phyloP scores from a whole-genome alignment of 2,113 vertebrate species.

The Catharus fuscescens region DNA sequence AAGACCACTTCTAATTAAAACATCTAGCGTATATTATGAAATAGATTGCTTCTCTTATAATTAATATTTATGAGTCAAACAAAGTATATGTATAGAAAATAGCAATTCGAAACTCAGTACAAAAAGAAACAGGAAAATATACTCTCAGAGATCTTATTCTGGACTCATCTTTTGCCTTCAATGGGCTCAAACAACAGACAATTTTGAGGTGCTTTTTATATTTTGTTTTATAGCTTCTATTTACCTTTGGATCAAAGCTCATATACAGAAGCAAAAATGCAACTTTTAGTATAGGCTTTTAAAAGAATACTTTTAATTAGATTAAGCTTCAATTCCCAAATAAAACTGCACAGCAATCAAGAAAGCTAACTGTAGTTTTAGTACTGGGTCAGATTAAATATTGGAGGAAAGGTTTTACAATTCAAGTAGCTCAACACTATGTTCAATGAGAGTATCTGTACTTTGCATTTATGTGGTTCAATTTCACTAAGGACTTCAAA shows the following conservation, averaged over 20 bases:
- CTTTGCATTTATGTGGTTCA: background rate
- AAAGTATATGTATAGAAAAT: background rate
- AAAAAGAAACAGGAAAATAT: background rate
- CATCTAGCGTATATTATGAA: background rate
- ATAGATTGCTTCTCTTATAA: background rate
- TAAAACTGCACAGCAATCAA: background rate
- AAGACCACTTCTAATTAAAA: background rate
- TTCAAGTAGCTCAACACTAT: background rate
- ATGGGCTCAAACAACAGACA: background rate
- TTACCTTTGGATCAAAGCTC: background rate
- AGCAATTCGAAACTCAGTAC: background rate
- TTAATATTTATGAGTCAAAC: background rate
- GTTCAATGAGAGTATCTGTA: background rate
- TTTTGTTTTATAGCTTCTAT: background rate
- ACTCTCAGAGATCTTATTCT: background rate
- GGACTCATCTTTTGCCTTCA: background rate
- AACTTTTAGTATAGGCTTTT: background rate
- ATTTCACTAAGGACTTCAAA: background rate
- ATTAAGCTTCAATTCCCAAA: background rate
- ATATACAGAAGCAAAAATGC: background rate
- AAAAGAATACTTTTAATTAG: background rate
- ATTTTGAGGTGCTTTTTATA: background rate
- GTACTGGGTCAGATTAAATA: background rate
- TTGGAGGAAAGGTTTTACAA: background rate
- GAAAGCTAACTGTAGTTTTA: background rate